Percentiles rank a stretch among this genome's conserved stretches.
Evolutionary conservation across 2,113 vertebrate genomes (phyloP).

Genomic region (Rattus rattus): DNA sequence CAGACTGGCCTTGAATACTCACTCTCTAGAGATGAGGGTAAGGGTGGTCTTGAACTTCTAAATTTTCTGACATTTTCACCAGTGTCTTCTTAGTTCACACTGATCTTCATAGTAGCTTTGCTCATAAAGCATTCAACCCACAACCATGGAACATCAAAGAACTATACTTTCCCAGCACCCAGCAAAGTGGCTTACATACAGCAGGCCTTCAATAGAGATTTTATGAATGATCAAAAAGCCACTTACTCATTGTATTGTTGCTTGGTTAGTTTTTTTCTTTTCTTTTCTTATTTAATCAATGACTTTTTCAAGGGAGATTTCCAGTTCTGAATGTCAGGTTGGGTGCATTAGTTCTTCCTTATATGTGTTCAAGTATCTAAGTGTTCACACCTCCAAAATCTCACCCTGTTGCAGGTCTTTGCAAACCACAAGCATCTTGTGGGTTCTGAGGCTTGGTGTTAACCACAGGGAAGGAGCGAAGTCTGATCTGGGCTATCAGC

Average conservation of each 20-base stretch:
- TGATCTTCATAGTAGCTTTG: accelerated
- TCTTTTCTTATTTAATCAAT: constrained; percentile 5
- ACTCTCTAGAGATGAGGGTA: too few relatives aligned
- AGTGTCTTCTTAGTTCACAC: not conserved
- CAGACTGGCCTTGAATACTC: not conserved
- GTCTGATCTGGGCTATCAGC: not conserved
- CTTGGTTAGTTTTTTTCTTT: not conserved
- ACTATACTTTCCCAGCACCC: not conserved
- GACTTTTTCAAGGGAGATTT: not conserved
- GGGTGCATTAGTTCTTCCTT: not conserved
- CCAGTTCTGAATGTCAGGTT: not conserved
- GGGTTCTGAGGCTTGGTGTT: not conserved
- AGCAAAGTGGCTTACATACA: not conserved
- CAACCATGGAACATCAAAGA: accelerated
- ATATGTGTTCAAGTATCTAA: not conserved
- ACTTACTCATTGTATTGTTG: not conserved
- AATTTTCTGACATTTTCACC: not conserved
- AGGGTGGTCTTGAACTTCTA: not conserved
- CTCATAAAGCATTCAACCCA: not conserved
- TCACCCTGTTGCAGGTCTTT: not conserved
- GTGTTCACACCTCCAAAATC: not conserved
- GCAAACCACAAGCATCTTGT: accelerated
- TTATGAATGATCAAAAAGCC: not conserved
- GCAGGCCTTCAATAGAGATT: not conserved
- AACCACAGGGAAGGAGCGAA: not conserved